Percentiles rank a stretch among this genome's conserved stretches.
These are phyloP conservation scores for Corapipo altera DNA, from an alignment of 2,113 vertebrate species.

Conservation along the genomic window DNA sequence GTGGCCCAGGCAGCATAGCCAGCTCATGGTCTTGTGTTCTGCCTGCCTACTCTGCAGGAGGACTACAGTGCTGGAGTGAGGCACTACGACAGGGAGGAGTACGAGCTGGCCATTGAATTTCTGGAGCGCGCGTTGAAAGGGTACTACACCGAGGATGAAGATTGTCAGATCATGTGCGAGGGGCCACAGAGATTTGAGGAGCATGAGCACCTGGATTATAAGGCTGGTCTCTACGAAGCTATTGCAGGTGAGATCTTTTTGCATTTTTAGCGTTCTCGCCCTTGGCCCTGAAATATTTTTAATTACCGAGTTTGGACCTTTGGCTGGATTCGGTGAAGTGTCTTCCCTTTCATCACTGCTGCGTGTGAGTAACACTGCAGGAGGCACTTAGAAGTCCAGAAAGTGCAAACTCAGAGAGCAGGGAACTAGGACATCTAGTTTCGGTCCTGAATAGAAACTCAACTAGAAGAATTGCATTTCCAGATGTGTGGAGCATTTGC, in stretches of 20 bases:
- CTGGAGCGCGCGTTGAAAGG: conserved; percentile 87
- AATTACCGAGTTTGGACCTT: background rate
- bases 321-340: background rate
- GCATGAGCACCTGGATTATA: conserved; percentile 82
- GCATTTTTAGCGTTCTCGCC: background rate
- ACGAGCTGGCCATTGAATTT: conserved; percentile 72
- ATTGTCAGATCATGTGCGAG: conserved; percentile 87
- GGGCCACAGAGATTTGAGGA: conserved; percentile 87
- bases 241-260: conserved; percentile 84
- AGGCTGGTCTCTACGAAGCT: conserved; percentile 86
- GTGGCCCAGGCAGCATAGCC: background rate
- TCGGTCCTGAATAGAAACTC: background rate
- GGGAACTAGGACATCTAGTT: background rate
- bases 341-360: background rate
- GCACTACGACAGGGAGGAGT: conserved; percentile 83
- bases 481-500: background rate
- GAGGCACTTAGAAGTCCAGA: background rate
- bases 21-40: background rate
- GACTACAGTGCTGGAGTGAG: conserved; percentile 83
- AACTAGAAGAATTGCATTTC: background rate
- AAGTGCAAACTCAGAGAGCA: background rate
- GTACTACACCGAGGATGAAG: conserved; percentile 85
- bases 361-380: background rate
- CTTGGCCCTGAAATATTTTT: background rate
- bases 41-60: conserved; percentile 68